phyloP scores from a whole-genome alignment of 2,797 vertebrate genomes.

The Mormyrops attenuatus region DNA sequence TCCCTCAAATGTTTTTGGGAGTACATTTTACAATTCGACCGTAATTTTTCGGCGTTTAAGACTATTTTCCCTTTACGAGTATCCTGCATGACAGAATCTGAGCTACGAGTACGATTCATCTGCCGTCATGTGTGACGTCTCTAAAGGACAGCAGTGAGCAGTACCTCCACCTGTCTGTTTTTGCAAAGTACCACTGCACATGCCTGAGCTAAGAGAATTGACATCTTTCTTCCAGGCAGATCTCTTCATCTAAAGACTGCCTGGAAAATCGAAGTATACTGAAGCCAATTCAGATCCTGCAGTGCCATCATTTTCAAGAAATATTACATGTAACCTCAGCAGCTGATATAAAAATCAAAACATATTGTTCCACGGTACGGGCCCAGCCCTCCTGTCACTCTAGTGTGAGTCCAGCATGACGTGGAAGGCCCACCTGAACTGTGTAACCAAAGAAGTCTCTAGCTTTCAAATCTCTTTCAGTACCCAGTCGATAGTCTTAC shows the following conservation, averaged over 20 bases:
- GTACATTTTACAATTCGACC: background rate
- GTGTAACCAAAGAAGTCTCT: background rate
- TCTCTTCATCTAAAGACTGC: background rate
- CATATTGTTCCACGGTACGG: background rate
- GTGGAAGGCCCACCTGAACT: background rate
- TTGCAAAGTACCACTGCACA: background rate
- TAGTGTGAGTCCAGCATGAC: background rate
- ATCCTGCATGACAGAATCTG: background rate
- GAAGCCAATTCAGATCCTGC: background rate
- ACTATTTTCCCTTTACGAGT: background rate
- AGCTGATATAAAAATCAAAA: background rate
- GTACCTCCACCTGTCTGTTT: background rate
- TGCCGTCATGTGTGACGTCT: background rate
- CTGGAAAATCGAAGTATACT: background rate
- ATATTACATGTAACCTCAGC: background rate
- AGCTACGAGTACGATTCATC: background rate
- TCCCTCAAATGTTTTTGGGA: background rate
- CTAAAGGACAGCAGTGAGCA: background rate
- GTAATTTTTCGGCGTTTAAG: background rate
- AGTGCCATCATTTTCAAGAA: background rate
- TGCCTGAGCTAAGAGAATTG: background rate
- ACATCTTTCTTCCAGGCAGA: background rate
- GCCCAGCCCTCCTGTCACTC: background rate
- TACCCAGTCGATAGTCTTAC: background rate
- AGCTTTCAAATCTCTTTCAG: background rate